Evolutionary conservation across 2,113 vertebrate genomes (phyloP).

Genomic region (Glaucidium brasilianum): DNA sequence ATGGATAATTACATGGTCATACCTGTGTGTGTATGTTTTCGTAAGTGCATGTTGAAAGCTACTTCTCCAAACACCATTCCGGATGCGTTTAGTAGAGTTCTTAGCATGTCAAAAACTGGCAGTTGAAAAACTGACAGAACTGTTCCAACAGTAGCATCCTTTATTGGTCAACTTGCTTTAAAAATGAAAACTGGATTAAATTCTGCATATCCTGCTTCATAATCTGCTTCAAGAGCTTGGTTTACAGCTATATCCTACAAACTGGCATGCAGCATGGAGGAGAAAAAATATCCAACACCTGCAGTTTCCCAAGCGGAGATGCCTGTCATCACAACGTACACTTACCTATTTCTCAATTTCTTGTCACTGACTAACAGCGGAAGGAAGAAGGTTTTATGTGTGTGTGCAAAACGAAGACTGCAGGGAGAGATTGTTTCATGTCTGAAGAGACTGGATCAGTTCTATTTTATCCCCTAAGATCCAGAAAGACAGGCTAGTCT

Average conservation of each 20-base stretch:
- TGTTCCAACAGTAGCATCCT: neutral
- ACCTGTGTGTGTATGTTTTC: neutral
- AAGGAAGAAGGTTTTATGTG: neutral
- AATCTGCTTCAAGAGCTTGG: neutral
- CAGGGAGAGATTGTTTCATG: neutral
- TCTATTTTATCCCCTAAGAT: neutral
- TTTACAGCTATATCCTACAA: neutral
- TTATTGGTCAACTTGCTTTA: neutral
- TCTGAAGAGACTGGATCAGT: neutral
- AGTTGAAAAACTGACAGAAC: neutral
- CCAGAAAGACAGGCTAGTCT: neutral
- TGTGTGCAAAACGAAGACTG: neutral
- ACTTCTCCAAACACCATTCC: neutral
- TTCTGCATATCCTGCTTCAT: neutral
- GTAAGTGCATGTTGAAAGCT: neutral
- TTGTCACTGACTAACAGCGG: neutral
- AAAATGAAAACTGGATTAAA: neutral
- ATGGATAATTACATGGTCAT: neutral
- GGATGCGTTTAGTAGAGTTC: neutral
- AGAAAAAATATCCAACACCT: neutral
- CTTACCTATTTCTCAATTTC: neutral
- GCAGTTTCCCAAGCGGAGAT: neutral
- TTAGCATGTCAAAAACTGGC: neutral
- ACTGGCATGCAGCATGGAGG: neutral
- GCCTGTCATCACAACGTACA: rapidly evolving